Evolutionary conservation across 1,140 invertebrate species (phyloP).

Genomic region (Zaprionus africanus): DNA sequence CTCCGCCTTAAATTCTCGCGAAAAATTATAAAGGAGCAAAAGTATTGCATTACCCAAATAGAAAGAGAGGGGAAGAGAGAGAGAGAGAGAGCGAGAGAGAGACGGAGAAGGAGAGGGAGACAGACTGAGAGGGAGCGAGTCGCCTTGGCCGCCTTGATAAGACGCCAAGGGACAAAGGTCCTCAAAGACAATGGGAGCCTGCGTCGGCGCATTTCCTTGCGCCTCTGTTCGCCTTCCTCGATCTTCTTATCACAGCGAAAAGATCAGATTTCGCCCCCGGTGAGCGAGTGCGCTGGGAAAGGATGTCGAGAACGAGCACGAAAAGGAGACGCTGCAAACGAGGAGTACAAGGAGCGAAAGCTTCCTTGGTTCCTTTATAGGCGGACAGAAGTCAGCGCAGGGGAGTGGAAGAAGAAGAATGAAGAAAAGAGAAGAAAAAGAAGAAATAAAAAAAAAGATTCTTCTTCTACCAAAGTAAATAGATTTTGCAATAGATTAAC

Average conservation of each 20-base stretch:
- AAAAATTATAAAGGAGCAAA: constrained; percentile 74
- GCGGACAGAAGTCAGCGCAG: constrained; percentile 16
- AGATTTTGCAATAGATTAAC: background rate
- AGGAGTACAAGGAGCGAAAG: background rate
- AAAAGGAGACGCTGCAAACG: background rate
- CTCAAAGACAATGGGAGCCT: constrained; percentile 50
- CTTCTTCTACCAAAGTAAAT: background rate
- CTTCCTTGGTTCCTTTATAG: background rate
- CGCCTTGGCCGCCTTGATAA: constrained; percentile 55
- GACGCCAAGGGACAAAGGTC: constrained; percentile 50
- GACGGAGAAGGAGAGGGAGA: background rate
- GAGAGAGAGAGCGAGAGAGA: background rate
- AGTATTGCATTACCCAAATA: constrained; percentile 66
- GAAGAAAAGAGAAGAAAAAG: background rate
- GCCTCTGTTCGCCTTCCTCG: constrained; percentile 51
- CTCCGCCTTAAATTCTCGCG: constrained; percentile 77
- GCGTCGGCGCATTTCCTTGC: constrained; percentile 52
- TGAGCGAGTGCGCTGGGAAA: constrained; percentile 37
- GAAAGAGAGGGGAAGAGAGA: background rate
- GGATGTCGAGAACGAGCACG: constrained; percentile 15
- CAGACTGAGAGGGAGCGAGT: constrained; percentile 33
- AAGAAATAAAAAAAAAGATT: background rate
- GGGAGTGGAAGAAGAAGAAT: background rate
- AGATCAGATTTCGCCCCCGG: constrained; percentile 55
- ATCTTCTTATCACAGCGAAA: constrained; percentile 65